Evolutionary conservation across 2,888 invertebrate species (phyloP).

Genomic region (Elgonia sp.): DNA sequence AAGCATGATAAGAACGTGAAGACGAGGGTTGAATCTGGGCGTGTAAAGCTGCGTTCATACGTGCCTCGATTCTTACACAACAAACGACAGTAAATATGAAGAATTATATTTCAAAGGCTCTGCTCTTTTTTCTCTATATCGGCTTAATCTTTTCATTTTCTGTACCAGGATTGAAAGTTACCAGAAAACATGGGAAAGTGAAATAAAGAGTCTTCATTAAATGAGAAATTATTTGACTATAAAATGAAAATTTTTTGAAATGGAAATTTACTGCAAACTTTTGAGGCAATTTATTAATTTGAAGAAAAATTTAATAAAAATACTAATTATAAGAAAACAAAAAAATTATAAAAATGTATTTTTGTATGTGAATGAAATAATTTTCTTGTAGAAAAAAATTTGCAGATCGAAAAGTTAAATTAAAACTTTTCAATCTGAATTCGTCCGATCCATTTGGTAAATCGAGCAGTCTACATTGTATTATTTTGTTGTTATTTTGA

Average conservation of each 20-base stretch:
- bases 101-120: conserved; percentile 48
- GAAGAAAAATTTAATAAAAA: too few species aligned
- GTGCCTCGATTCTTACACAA: conserved; percentile 20
- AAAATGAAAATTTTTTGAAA: background rate
- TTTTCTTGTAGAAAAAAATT: too few species aligned
- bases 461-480: conserved; percentile 40
- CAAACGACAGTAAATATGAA: conserved; percentile 45
- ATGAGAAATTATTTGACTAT: background rate
- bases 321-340: too few species aligned
- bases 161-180: background rate
- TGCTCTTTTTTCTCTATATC: background rate
- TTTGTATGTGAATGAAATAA: too few species aligned
- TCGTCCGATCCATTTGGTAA: conserved; percentile 40
- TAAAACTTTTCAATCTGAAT: background rate
- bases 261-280: too few species aligned
- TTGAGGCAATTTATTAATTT: too few species aligned
- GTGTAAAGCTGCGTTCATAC: conserved; percentile 52
- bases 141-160: background rate
- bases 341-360: too few species aligned
- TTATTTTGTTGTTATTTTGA: conserved; percentile 66
- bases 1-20: conserved; percentile 72
- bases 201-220: background rate
- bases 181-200: background rate
- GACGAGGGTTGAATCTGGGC: conserved; percentile 62
- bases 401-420: background rate